Evolutionary conservation across 2,888 invertebrate species (phyloP).

Genomic region (Linnaemya vulpina): DNA sequence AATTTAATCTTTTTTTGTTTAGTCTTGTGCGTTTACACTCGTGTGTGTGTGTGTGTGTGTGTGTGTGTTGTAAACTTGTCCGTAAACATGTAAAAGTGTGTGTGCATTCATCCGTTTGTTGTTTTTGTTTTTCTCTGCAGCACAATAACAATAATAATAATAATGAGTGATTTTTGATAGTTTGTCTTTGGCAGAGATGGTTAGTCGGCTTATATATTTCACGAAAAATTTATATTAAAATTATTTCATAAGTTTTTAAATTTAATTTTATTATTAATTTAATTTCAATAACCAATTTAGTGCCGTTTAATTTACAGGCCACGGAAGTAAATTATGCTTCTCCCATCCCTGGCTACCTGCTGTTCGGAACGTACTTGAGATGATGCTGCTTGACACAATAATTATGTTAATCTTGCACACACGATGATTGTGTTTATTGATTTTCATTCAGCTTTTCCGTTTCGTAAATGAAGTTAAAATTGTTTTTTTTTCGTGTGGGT

Average conservation of each 20-base stretch:
- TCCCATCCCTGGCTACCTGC: not conserved
- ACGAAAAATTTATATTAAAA: not conserved
- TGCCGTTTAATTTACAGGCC: too few relatives aligned
- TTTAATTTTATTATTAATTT: not conserved
- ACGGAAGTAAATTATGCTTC: too few relatives aligned
- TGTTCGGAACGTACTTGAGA: constrained; percentile 3
- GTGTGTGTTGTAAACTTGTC: not conserved
- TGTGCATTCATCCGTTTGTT: constrained; percentile 16
- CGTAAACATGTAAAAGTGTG: not conserved
- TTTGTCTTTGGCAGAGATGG: constrained; percentile 1
- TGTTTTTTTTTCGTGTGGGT: not conserved
- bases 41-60: not conserved
- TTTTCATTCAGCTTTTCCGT: constrained; percentile 39
- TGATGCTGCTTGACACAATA: constrained; percentile 13
- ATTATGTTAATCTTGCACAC: not conserved
- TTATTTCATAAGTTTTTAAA: too few relatives aligned
- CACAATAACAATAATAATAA: constrained; percentile 17
- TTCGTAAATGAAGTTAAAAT: not conserved
- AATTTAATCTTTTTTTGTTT: too few relatives aligned
- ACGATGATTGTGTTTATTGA: not conserved
- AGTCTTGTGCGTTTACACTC: too few relatives aligned
- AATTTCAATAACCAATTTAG: too few relatives aligned
- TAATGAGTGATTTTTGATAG: constrained; percentile 31
- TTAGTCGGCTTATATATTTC: not conserved
- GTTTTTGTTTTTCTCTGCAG: too few relatives aligned